Evolutionary conservation across 2,113 vertebrate genomes (phyloP).

Genomic region (Cyprinodon tularosa): DNA sequence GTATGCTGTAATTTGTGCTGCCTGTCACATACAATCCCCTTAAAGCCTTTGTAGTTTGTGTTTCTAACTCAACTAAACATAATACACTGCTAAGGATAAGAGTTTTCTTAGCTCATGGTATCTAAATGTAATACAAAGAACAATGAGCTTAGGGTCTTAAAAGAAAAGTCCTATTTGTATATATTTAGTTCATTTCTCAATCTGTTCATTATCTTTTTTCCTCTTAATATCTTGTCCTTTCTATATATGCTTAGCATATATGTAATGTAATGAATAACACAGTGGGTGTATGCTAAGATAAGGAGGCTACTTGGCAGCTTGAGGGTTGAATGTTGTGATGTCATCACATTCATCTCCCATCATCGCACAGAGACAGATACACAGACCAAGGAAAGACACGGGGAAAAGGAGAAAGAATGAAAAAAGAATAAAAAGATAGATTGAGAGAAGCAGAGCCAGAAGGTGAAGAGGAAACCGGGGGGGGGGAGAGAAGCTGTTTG

Average conservation of each 20-base stretch:
- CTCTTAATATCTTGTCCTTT: background rate
- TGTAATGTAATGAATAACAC: slow-evolving; percentile 60
- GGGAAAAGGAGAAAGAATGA: slow-evolving; percentile 22
- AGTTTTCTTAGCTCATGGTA: too few relatives aligned
- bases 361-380: background rate
- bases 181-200: too few relatives aligned
- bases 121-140: too few relatives aligned
- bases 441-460: slow-evolving; percentile 3
- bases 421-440: background rate
- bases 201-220: too few relatives aligned
- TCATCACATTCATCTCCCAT: slow-evolving; percentile 56
- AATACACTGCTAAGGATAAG: too few relatives aligned
- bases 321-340: slow-evolving; percentile 58
- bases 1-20: background rate
- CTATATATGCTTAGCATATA: background rate
- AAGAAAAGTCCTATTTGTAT: too few relatives aligned
- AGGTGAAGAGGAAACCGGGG: slow-evolving; percentile 4
- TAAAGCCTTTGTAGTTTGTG: too few relatives aligned
- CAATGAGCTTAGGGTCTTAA: too few relatives aligned
- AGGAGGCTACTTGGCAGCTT: slow-evolving; percentile 47
- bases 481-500: slow-evolving; percentile 15
- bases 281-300: slow-evolving; percentile 59
- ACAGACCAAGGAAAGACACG: background rate
- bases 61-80: too few relatives aligned
- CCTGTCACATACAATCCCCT: too few relatives aligned